Base-by-base conservation (phyloP, 1,140 invertebrate species). In the Olivierus martensii region DNA sequence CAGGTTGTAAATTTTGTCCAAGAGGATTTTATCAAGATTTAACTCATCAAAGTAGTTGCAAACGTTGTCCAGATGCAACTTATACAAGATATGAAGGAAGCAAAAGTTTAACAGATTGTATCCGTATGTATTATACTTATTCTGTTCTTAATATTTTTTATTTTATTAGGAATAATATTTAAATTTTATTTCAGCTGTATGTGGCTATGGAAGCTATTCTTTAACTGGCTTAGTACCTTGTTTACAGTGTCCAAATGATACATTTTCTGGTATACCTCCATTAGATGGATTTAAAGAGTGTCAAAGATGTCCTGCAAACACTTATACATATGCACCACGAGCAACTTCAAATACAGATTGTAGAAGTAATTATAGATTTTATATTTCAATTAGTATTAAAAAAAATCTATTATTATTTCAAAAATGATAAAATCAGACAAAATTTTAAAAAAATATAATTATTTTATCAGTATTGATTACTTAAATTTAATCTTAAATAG, bases 171-270 rank as follows among this genome's bases (percentile, higher is more conserved):
- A n/a, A n/a, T n/a, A n/a, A n/a, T n/a, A n/a, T n/a, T n/a, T 28
- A 9, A 6, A 28, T 28, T 28, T 28, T 60, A 87, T 50, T 67
- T 75, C 90, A 51, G 89, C 92, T 7, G 90, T 95, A 34, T 97
- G 92, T 66, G 92, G 92, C 9, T 93, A 85, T 66, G 92, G 92
- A 56, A 96, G 91, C 22, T 96, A 91, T 67, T 94, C 89, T 2
- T 87, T 87, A 22, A 93, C 87, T 43, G 92, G 92, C 43, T 70
- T 95, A 44, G 88, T 96, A 28, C 92, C 92, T 14, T 97, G 92
- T 64, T 72, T 95, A 44, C 88, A 95, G 68, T 97, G 92, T 74
- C 89, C 91, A 1, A 76, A 86, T 55, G 92, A 95, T 65, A 93
- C 87, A 49, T 96, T 83, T 66, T 87, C 86, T 11, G 79, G 81